Percentiles rank a stretch among this genome's conserved stretches.
Conservation (phyloP, 2,797 vertebrate genomes). For the Sebastes itinus region DNA sequence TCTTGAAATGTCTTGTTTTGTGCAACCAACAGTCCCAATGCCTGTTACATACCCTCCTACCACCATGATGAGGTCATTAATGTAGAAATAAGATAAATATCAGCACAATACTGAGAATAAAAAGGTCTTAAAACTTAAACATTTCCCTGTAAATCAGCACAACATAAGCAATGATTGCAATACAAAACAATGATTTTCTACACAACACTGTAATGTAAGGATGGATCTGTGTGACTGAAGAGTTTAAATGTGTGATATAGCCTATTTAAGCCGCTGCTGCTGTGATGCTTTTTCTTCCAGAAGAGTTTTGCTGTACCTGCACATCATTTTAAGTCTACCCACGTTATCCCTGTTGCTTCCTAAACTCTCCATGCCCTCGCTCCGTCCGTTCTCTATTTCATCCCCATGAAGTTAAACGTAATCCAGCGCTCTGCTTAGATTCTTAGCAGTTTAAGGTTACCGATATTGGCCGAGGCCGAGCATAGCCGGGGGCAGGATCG, state of each 20-base stretch:
- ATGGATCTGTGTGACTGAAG: not conserved
- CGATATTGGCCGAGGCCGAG: constrained; percentile 39
- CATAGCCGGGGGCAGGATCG: constrained; percentile 37
- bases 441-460: constrained; percentile 65
- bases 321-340: constrained; percentile 49
- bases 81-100: not conserved
- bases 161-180: not conserved
- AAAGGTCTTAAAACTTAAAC: not conserved
- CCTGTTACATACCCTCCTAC: not conserved
- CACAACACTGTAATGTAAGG: not conserved
- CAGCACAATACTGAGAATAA: too few relatives aligned
- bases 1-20: not conserved
- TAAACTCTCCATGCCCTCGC: constrained; percentile 49
- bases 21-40: not conserved
- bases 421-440: constrained; percentile 48
- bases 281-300: not conserved
- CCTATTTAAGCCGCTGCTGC: not conserved
- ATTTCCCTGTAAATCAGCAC: not conserved
- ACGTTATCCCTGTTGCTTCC: constrained; percentile 42
- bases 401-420: constrained; percentile 61
- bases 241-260: not conserved
- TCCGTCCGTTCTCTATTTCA: constrained; percentile 40
- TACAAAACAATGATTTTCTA: not conserved
- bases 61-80: not conserved
- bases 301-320: constrained; percentile 34